Base-by-base conservation (phyloP, 2,888 invertebrate genomes). In the Leptinotarsa juncta region DNA sequence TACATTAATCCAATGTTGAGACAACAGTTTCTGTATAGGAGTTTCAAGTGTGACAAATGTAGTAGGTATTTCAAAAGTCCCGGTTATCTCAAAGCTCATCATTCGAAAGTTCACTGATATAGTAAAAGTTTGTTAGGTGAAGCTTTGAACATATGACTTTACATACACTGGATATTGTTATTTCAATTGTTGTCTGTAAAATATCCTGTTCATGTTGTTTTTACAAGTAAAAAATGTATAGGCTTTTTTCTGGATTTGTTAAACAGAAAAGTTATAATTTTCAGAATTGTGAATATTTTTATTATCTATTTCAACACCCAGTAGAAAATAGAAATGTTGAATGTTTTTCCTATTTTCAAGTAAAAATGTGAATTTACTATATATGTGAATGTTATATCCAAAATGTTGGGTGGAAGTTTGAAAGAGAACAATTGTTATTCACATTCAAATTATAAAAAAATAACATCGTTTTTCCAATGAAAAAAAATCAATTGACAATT, bases 21-120 rank as follows among this genome's bases (percentile, higher is more conserved):
- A 79, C 84, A 87, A 75, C 88, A 88, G 76, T 88, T 88, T 80
- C 82, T 85, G 75, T 83, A 82, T 72, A 84, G 86, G 73, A 86
- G 86, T 83, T 88, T 88, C 79, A 85, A 84, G 76, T 88, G 88
- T 80, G 83, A 84, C 51, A 85, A 83, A 76, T 88, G 88, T 78
- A 87, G 85, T 77, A 83, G 87, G 72, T 84, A 85, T 72, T 88
- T 88, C 80, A 88, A 88, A 82, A 87, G 87, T 81, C 87, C 84
- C 32, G 88, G 87, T 12, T 88, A 88, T 81, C 81, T 88, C 66
- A 87, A 87, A 78, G 87, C 88, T 48, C 88, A 88, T 79, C 83
- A 84, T 74, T 86, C 86, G 66, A 88, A 87, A 82, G 84, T 88
- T 76, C 88, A 88, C 82, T 85, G 49, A 69, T 7, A 10, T 14